Evolutionary conservation across 2,888 invertebrate genomes (phyloP).

Genomic region (Tuta absoluta): DNA sequence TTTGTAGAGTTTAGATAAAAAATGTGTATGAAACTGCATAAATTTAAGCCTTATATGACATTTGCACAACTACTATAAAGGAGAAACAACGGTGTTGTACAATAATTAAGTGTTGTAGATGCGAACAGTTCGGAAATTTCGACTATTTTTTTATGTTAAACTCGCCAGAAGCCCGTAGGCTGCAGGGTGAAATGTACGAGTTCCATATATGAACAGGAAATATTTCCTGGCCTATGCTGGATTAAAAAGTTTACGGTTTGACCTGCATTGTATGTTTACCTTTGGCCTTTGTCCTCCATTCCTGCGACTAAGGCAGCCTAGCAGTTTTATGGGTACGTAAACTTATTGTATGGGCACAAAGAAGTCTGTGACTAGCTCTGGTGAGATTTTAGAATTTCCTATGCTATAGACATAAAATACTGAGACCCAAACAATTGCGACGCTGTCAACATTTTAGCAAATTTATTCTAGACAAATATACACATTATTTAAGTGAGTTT

Average conservation of each 20-base stretch:
- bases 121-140: not conserved
- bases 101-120: not conserved
- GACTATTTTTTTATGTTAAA: not conserved
- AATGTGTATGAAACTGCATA: too few relatives aligned
- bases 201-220: conserved; percentile 10
- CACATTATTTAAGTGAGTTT: too few relatives aligned
- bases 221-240: conserved; percentile 13
- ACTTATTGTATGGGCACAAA: conserved; percentile 24
- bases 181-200: not conserved
- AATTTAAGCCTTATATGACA: too few relatives aligned
- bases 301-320: conserved; percentile 3
- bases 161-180: not conserved
- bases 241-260: conserved; percentile 28
- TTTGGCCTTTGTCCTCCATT: conserved; percentile 21
- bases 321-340: conserved; percentile 16
- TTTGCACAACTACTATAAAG: too few relatives aligned
- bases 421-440: too few relatives aligned
- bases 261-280: conserved; percentile 23
- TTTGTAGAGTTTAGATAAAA: too few relatives aligned
- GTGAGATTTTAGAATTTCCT: not conserved
- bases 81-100: not conserved
- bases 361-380: not conserved
- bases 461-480: too few relatives aligned
- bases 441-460: too few relatives aligned
- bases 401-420: not conserved